These are phyloP conservation scores for Ectemnius lituratus DNA, from an alignment of 2,888 invertebrate genomes.

Conservation along the genomic window DNA sequence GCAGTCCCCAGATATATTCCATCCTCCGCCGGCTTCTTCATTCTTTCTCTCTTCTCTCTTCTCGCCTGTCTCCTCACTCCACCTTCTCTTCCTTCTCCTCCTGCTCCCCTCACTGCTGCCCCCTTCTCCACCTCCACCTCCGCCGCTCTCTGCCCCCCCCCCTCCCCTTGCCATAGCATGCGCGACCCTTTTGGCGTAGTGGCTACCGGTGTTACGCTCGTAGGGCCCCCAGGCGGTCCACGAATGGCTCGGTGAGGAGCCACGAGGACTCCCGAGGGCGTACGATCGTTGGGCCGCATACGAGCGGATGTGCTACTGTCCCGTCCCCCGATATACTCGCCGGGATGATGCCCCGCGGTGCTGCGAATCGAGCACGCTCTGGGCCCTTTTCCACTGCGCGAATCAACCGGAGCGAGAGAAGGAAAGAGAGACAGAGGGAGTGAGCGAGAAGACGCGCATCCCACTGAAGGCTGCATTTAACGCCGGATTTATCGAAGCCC, in stretches of 20 bases:
- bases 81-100: conserved; percentile 37
- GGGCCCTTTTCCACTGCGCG: conserved; percentile 25
- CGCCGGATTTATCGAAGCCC: conserved; percentile 13
- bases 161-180: conserved; percentile 45
- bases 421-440: conserved; percentile 24
- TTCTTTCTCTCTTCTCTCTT: conserved; percentile 25
- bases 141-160: conserved; percentile 30
- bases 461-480: neutral
- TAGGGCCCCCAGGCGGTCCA: conserved; percentile 71
- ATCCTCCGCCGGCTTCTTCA: conserved; percentile 16
- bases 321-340: conserved; percentile 52
- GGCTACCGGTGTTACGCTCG: conserved; percentile 78
- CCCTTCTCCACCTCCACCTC: neutral
- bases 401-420: conserved; percentile 1
- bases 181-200: conserved; percentile 71
- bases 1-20: conserved; percentile 35
- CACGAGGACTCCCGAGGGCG: conserved; percentile 68
- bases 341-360: conserved; percentile 50
- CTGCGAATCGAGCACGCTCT: conserved; percentile 33
- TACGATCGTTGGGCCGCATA: conserved; percentile 47
- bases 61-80: conserved; percentile 18
- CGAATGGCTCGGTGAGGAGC: conserved; percentile 61
- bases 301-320: conserved; percentile 54
- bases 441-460: conserved; percentile 17
- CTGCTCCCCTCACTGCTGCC: conserved; percentile 6